Evolutionary conservation across 2,113 vertebrate genomes (phyloP).

Genomic region (Hypocryptadius cinnamomeus): DNA sequence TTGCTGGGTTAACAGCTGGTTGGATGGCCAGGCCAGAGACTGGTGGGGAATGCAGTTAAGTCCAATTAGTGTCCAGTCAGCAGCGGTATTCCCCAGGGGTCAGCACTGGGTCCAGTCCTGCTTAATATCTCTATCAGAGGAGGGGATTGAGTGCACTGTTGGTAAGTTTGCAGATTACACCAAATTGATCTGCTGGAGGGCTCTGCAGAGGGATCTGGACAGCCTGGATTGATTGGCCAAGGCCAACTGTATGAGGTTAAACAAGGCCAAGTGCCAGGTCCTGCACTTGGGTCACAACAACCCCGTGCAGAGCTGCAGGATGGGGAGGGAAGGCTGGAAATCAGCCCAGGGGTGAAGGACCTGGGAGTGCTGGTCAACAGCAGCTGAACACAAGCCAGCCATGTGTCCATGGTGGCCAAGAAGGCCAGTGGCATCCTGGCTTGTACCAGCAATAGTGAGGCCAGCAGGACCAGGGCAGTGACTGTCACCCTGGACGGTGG

Average conservation of each 20-base stretch:
- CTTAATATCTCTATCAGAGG: not conserved
- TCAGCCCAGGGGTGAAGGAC: not conserved
- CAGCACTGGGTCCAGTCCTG: not conserved
- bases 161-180: not conserved
- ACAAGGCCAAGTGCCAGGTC: not conserved
- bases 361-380: accelerated
- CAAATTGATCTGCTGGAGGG: not conserved
- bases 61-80: not conserved
- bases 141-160: not conserved
- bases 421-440: not conserved
- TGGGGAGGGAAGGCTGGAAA: not conserved
- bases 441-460: not conserved
- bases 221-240: not conserved
- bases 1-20: not conserved
- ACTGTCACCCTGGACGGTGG: accelerated
- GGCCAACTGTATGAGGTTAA: not conserved
- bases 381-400: not conserved
- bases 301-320: not conserved
- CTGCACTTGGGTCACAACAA: not conserved
- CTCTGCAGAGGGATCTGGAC: not conserved
- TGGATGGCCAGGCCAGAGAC: not conserved
- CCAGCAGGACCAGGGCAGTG: not conserved
- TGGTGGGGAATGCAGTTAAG: not conserved
- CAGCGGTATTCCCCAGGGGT: not conserved
- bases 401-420: not conserved